Conservation (phyloP, 1,140 invertebrate species). For the Cotesia typhae region DNA sequence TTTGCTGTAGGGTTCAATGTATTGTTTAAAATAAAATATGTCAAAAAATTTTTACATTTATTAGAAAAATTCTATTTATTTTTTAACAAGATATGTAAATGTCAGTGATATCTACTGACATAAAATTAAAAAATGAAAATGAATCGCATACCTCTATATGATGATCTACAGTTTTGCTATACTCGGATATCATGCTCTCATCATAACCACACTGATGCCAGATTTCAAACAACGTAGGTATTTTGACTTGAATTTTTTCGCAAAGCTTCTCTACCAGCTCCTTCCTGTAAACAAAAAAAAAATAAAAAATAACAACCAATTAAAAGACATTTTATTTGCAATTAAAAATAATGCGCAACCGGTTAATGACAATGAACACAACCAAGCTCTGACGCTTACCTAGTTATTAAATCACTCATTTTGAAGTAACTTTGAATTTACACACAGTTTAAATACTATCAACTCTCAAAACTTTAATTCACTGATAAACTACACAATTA, state of each 20-base stretch:
- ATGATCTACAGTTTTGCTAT: background rate
- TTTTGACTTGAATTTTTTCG: background rate
- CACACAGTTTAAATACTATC: no score
- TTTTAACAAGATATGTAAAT: no score
- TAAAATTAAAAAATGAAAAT: no score
- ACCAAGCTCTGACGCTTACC: no score
- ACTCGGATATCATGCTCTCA: background rate
- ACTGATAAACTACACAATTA: no score
- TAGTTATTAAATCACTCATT: no score
- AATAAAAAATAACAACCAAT: background rate
- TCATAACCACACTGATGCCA: constrained; percentile 12
- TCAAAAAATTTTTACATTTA: background rate
- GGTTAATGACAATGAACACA: no score
- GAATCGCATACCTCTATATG: background rate
- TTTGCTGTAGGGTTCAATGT: background rate
- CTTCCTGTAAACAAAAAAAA: constrained; percentile 1
- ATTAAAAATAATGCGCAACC: no score
- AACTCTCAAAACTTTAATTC: no score
- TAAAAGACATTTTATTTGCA: background rate
- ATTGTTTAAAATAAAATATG: background rate
- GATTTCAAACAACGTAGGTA: background rate
- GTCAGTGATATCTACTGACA: no score
- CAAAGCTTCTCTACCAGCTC: background rate
- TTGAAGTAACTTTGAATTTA: no score
- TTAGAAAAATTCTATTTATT: background rate